Conservation (phyloP, 2,113 vertebrate species). For the Alaudala cheleensis region DNA sequence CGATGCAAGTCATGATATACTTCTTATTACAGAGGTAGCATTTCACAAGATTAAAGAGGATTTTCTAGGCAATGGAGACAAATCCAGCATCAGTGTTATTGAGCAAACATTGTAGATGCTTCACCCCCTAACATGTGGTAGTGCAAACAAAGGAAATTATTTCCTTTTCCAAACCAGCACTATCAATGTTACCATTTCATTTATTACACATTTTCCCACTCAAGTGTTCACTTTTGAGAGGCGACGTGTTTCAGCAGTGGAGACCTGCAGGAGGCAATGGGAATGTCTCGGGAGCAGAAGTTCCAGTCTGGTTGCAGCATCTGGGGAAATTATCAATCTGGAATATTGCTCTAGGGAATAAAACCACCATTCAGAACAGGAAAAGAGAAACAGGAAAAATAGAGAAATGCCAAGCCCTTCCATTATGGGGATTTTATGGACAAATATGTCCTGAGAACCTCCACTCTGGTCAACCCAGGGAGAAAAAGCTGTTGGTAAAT, state of each 20-base stretch:
- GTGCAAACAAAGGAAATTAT: not conserved
- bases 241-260: rapidly evolving
- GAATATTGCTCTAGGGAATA: not conserved
- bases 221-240: not conserved
- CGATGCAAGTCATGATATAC: not conserved
- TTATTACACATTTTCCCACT: not conserved
- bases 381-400: rapidly evolving
- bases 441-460: not conserved
- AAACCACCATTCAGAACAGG: not conserved
- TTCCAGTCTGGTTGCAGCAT: not conserved
- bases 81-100: not conserved
- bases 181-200: not conserved
- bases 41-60: conserved; percentile 18
- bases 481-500: conserved; percentile 4
- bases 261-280: not conserved
- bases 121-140: not conserved
- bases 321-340: rapidly evolving
- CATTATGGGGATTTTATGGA: not conserved
- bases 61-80: conserved; percentile 34
- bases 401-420: not conserved
- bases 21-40: not conserved
- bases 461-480: not conserved
- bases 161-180: conserved; percentile 13
- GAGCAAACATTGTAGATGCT: not conserved
- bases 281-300: not conserved